These are phyloP conservation scores for Pteromalus puparum DNA, from an alignment of 1,140 invertebrate species.

Conservation along the genomic window DNA sequence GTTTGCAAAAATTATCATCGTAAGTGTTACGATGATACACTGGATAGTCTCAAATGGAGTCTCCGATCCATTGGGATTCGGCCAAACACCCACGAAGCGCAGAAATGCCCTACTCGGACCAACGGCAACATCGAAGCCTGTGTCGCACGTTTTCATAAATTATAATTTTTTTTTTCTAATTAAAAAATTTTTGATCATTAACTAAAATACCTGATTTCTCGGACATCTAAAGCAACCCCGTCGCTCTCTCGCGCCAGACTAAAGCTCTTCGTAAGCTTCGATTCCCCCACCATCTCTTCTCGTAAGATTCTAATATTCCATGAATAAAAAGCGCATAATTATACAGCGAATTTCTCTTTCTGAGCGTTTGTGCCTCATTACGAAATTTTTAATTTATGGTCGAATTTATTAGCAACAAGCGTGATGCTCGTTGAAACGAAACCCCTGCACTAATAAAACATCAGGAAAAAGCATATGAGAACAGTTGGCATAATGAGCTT, in stretches of 20 bases:
- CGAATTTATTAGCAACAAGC: conserved; percentile 5
- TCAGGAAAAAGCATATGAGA: neutral
- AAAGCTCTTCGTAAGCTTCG: neutral
- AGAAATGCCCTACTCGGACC: conserved; percentile 53
- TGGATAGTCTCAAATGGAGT: neutral
- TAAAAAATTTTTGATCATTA: neutral
- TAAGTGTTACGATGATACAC: neutral
- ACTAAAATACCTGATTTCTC: conserved; percentile 13
- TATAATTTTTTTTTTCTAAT: no score
- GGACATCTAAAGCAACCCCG: neutral
- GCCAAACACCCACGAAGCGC: conserved; percentile 54
- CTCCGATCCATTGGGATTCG: conserved; percentile 26
- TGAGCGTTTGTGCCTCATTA: neutral
- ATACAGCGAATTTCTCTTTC: neutral
- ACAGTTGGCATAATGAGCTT: no score
- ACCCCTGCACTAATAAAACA: neutral
- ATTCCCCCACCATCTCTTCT: neutral
- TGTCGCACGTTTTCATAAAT: no score
- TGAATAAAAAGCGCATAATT: conserved; percentile 21
- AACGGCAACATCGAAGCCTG: conserved; percentile 52
- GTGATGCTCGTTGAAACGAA: neutral
- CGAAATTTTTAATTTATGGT: conserved; percentile 6
- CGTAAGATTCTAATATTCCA: neutral
- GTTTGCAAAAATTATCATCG: conserved; percentile 39
- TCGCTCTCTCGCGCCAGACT: neutral